These are phyloP conservation scores for Phymatocera aterrima DNA, from an alignment of 2,888 invertebrate genomes.

Conservation along the genomic window DNA sequence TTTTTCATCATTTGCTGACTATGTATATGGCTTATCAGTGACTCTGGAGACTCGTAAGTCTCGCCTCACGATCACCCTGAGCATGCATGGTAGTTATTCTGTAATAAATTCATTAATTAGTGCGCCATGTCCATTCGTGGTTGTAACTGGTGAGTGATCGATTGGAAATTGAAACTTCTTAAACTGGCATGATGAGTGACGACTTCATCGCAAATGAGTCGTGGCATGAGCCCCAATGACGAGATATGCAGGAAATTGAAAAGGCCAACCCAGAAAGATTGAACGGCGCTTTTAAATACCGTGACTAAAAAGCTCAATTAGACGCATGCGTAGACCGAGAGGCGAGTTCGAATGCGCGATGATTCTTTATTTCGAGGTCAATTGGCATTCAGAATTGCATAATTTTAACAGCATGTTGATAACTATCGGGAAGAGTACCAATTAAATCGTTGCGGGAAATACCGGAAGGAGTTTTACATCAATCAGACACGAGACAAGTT, in stretches of 20 bases:
- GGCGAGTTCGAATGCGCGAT: background rate
- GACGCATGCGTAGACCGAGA: background rate
- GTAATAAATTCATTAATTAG: background rate
- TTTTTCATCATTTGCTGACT: background rate
- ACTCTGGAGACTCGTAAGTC: background rate
- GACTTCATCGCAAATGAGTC: background rate
- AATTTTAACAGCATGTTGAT: background rate
- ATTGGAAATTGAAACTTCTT: background rate
- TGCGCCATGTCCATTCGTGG: background rate
- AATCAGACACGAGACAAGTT: background rate
- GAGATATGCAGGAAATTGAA: conserved; percentile 2
- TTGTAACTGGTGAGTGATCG: background rate
- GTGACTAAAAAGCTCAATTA: background rate
- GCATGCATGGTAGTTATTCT: conserved; percentile 1
- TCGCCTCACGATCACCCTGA: background rate
- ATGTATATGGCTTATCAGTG: background rate
- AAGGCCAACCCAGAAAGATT: conserved; percentile 32
- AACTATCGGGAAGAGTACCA: background rate
- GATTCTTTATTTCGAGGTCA: background rate
- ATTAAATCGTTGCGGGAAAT: background rate
- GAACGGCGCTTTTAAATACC: background rate
- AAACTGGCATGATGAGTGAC: conserved; percentile 7
- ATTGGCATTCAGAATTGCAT: background rate
- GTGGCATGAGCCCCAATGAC: background rate
- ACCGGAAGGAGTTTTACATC: background rate